Evolutionary conservation across 1,140 invertebrate genomes (phyloP), one percentile per base, ranked within the genome.

Genomic region (Tetramorium alpestre): DNA sequence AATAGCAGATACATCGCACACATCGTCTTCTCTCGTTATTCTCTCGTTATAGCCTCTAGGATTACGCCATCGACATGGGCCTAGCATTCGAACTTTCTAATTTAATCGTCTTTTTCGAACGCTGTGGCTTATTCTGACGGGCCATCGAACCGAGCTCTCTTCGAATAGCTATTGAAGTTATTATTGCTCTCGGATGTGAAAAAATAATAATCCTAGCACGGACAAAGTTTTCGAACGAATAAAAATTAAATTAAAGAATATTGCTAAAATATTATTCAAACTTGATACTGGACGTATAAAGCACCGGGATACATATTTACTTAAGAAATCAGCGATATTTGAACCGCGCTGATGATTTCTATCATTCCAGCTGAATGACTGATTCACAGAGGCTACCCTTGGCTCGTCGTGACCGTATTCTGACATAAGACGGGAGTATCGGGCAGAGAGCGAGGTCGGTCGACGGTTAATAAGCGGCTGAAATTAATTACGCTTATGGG

Each of bases 401-500:
- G 80, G 41, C 54, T 38, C 25, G 25, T 13, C 22, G 18, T 54
- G 38, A 3, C 41, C 47, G 33, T 33, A 62, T 41, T 44, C 41
- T 73, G 75, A 89, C 87, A 75, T 70, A 86, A 86, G 51, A 47
- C 49, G 44, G 44, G 33, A 75, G 51, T 33, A 33, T n/a, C 38
- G 7, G 13, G 51, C 22, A 22, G 2, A 44, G 65, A 72, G 84
- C 84, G 87, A 89, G 88, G 82, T 76, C 88, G 69, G 44, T 58
- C 80, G 22, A 22, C 38, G 44, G 73, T 51, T 89, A 89, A 89
- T 89, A 86, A 85, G 22, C 87, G 70, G 85, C 88, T 89, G 88
- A 89, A 89, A 89, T 89, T 86, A 89, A 89, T 89, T 89, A 89
- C 89, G 88, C 86, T 86, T 88, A 76, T 28, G 16, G 8, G 47